Evolutionary conservation across 2,113 vertebrate species (phyloP), one percentile per base, ranked within the genome.

Genomic region (Xyrauchen texanus): DNA sequence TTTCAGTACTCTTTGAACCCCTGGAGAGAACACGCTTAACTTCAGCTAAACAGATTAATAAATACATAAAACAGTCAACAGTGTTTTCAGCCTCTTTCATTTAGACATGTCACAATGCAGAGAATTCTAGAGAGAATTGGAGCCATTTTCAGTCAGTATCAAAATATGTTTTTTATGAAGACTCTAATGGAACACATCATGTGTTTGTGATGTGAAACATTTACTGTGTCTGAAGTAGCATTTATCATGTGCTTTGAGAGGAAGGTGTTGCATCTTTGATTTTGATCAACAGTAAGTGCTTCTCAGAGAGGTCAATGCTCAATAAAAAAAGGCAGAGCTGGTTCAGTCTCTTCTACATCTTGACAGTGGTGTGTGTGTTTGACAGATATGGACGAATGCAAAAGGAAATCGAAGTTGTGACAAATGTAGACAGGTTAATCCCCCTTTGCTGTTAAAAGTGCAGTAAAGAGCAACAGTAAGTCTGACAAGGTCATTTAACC

Each of bases 221-320:
- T 66, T 34, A 47, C 42, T 45, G 15, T 13, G 15, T 49, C 7
- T 55, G 49, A 57, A 51, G 49, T 9, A 52, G 49, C 60, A 55
- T 73, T 79, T 65, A 64, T 51, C 61, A 7, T 16, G 15, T 66
- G 49, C 61, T 73, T 66, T 72, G 61, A 62, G 70, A 73, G 47
- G 66, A 42, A 58, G 11, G 51, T 11, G 60, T 44, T 57, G 15
- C 65, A 65, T 46, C 61, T 65, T 79, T 53, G 78, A 79, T 79
- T 60, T 66, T 76, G 61, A 79, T 73, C 61, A 66, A 13, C 51
- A 49, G 49, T 62, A 66, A 63, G 49, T 77, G 62, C 63, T 45
- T 74, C 71, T 74, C 57, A 53, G 8, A 65, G 42, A 73, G 55
- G 73, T 80, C 69, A 80, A 73, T 80, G 78, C 55, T 58, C n/a